Evolutionary conservation across 1,140 invertebrate species (phyloP), one percentile per base, ranked within the genome.

Genomic region (Trichonephila inaurata): DNA sequence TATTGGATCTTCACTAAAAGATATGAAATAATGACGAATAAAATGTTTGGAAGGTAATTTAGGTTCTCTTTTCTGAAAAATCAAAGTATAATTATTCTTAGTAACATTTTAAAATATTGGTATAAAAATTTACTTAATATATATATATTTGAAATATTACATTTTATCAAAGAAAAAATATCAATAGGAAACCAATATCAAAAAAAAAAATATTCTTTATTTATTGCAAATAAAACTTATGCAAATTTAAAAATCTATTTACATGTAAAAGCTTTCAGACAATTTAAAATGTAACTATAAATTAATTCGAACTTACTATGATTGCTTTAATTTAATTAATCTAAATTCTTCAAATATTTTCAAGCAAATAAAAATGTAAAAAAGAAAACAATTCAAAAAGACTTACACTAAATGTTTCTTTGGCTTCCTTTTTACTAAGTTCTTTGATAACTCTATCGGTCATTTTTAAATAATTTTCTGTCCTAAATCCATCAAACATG

Each of bases 361-460:
- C 2, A 64, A 64, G 16, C 0, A 21, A 64, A 64, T 18, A 64
- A 19, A 64, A 51, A 51, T 10, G 10, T 10, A 51, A 51, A 51
- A 51, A 51, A 51, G 10, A 51, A 51, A 51, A 51, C 51, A 51
- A 10, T 77, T 18, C 0, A 40, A 5, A 28, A 77, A 10, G 24
- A 66, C 94, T 95, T 83, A 95, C 94, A 33, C 83, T 95, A 64
- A 95, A 95, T 24, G 95, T 95, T 92, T 95, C 95, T 93, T 96
- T 95, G n/a, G 96, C 96, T 94, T 95, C 95, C 14, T 91, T 87
- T 94, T 96, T 95, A 24, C 97, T 97, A 21, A 98, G 96, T 95
- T 97, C 96, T 95, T 98, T 98, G 0, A 99, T 96, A 66, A 99
- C 97, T 91, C 97, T 96, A 96, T 99, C 98, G 24, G 98, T 98